Base-by-base conservation (phyloP, 2,888 invertebrate species). In the Pristionchus fissidentatus region DNA sequence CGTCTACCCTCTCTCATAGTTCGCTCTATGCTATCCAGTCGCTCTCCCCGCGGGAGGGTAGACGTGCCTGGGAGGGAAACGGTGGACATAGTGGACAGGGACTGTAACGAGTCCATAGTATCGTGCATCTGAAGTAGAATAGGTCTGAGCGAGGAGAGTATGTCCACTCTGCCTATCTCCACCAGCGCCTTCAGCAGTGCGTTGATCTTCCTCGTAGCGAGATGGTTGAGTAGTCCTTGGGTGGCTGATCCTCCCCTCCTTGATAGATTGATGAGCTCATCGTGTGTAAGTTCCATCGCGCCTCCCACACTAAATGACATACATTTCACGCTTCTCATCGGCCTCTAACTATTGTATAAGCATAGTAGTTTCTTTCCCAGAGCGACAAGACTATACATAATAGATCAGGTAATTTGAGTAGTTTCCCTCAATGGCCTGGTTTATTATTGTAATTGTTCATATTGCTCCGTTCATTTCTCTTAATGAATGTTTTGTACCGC, bases 191-290 rank as follows among this genome's bases (percentile, higher is more conserved):
- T 41, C 13, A 80, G 29, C 43, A 80, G 60, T 15, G 41, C 41
- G 15, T 80, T 60, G 26, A 80, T 3, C n/a, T n/a, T n/a, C n/a
- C n/a, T n/a, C n/a, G n/a, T n/a, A 4, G 57, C 41, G 38, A 26
- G 26, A 29, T 41, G n/a, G 5, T 10, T 8, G n/a, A 80, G 35
- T 60, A 41, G 38, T 26, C 3, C 29, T 43, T 38, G 29, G 60
- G 46, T 7, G 29, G 8, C 2, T 26, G 43, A 38, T 8, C 35
- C 41, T n/a, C 62, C 62, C 15, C 26, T n/a, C 29, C 60, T 41
- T 29, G 80, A 60, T 35, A 41, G 29, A 32, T 60, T 46, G 43
- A 80, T 60, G 29, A 80, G 19, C 29, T 80, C 80, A 52, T 80
- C 80, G 15, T 60, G 57, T 22, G 60, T 29, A 8, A 80, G 26